Base-by-base conservation (phyloP, 2,888 invertebrate species). In the Eristalinus aeneus region DNA sequence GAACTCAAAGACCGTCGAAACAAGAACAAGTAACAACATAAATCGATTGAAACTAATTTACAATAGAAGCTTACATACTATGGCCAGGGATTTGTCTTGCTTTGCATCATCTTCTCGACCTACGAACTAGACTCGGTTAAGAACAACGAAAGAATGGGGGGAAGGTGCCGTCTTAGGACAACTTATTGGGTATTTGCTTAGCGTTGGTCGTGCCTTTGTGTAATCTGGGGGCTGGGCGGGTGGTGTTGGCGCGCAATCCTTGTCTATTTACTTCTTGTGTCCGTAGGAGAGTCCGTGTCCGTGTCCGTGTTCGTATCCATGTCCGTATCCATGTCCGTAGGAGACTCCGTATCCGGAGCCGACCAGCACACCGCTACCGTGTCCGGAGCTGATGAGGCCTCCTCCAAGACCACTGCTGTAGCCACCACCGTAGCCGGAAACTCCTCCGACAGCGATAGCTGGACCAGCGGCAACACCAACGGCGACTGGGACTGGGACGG, bases 401-500 rank as follows among this genome's bases (percentile, higher is more conserved):
- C 36, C 46, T 90, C 83, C 80, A 31, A 69, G 69, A 39, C 85
- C 82, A 56, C 82, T 53, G 10, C 78, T 76, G 10, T 56, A 56
- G 86, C 16, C 54, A 34, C 73, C 68, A 54, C 85, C 84, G 46
- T 82, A 36, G 8, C 81, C 80, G n/a, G 56, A 22, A 23, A 56
- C 2, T 22, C 73, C 73, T 36, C 34, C 61, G 56, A 69, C 64
- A 34, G 36, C 53, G 53, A 60, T 20, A 36, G 79, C 83, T 84
- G 88, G 81, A 75, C 90, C 90, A 81, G 89, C 87, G 72, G 89
- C 88, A 2, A 89, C 88, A 82, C 89, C 87, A 60, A 88, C 87
- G 54, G 89, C 90, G 20, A 87, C 88, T 27, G 90, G 91, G 79
- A 92, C 91, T 82, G 91, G 90, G 46, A 91, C 89, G 5, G 89